phyloP scores from a whole-genome alignment of 2,113 vertebrate species.

The Xenopus borealis region DNA sequence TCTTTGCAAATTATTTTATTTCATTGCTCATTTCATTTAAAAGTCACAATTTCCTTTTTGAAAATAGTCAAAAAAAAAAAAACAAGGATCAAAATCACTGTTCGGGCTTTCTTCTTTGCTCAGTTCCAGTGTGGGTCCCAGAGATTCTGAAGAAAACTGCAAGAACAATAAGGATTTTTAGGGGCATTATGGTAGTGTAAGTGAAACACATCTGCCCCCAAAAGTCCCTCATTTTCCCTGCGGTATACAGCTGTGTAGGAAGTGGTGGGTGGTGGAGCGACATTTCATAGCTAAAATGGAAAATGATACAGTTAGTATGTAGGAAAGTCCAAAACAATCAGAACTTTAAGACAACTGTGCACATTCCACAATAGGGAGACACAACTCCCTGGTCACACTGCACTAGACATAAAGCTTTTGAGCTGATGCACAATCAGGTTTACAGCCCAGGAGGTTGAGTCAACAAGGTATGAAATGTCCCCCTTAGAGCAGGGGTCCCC shows the following conservation, averaged over 20 bases:
- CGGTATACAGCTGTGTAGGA: conserved; percentile 65
- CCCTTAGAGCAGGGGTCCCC: too few relatives aligned
- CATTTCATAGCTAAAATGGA: conserved; percentile 59
- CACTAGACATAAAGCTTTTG: too few relatives aligned
- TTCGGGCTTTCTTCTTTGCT: neutral
- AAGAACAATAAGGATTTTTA: conserved; percentile 96
- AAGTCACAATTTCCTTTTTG: conserved; percentile 9
- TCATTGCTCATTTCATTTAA: conserved; percentile 5
- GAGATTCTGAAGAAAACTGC: conserved; percentile 74
- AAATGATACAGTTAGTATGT: conserved; percentile 56
- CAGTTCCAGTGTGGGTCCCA: conserved; percentile 45
- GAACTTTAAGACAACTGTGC: too few relatives aligned
- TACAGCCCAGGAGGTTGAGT: too few relatives aligned
- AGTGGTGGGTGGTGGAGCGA: conserved; percentile 51
- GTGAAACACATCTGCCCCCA: conserved; percentile 90
- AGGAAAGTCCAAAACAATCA: neutral
- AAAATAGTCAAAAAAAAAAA: conserved; percentile 20
- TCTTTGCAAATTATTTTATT: neutral
- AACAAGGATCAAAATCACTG: conserved; percentile 7
- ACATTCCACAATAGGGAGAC: too few relatives aligned
- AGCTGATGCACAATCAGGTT: too few relatives aligned
- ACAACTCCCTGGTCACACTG: too few relatives aligned
- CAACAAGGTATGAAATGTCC: too few relatives aligned
- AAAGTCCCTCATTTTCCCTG: conserved; percentile 95
- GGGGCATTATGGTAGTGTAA: conserved; percentile 89